A percentile compares a stretch with the other conserved stretches of the same genome.
phyloP scores from a whole-genome alignment of 1,140 invertebrate species.

The Drosophila kikkawai region DNA sequence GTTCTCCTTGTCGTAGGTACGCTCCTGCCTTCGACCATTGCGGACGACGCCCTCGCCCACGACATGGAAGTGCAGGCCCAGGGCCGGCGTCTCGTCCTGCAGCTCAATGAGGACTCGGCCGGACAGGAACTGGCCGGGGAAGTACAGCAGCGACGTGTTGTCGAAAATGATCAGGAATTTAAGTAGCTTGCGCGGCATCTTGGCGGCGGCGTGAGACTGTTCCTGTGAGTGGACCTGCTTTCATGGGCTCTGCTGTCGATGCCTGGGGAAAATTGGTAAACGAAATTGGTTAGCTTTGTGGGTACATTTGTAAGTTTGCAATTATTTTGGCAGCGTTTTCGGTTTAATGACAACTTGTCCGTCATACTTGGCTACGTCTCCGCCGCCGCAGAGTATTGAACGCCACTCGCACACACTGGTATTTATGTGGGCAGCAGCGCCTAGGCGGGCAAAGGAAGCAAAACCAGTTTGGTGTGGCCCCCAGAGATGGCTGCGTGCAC shows the following conservation, averaged over 20 bases:
- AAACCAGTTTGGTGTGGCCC: slow-evolving; percentile 48
- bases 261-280: slow-evolving; percentile 1
- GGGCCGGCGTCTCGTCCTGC: slow-evolving; percentile 95
- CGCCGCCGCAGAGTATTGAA: slow-evolving; percentile 14
- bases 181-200: slow-evolving; percentile 93
- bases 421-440: slow-evolving; percentile 48
- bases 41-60: slow-evolving; percentile 96
- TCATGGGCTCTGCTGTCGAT: slow-evolving; percentile 14
- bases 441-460: slow-evolving; percentile 41
- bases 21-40: slow-evolving; percentile 90
- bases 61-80: slow-evolving; percentile 96
- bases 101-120: slow-evolving; percentile 96
- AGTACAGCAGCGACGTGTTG: slow-evolving; percentile 96
- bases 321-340: slow-evolving; percentile 30
- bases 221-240: not conserved
- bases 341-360: slow-evolving; percentile 42
- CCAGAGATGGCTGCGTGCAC: slow-evolving; percentile 43
- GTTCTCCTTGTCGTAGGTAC: slow-evolving; percentile 95
- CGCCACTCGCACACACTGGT: slow-evolving; percentile 13
- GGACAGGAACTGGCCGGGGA: slow-evolving; percentile 95
- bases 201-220: slow-evolving; percentile 13
- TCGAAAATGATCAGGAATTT: slow-evolving; percentile 98
- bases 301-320: not conserved
- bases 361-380: slow-evolving; percentile 34
- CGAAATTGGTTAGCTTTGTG: slow-evolving; percentile 3